Evolutionary conservation across 2,113 vertebrate genomes (phyloP), one percentile per base, ranked within the genome.

Genomic region (Laticauda laticaudata): DNA sequence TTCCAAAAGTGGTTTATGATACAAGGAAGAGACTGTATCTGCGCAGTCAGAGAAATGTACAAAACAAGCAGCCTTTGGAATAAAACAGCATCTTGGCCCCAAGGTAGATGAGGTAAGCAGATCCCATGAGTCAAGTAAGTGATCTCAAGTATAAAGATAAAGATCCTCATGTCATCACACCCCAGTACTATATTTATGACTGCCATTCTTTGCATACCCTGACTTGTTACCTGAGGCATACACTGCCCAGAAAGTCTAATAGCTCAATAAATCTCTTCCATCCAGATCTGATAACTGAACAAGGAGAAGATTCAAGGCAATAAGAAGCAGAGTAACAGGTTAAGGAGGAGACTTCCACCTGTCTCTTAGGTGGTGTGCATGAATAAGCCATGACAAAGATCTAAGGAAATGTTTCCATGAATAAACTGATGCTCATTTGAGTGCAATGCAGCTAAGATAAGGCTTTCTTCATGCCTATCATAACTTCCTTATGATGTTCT

Each of bases 91-190:
- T 45, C 24, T 69, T 56, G 89, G 89, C 23, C 34, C 2, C 18
- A 20, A 29, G 64, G 53, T 34, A 57, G 59, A 20, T 53, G 57
- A 34, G 55, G 24, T 14, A 87, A 86, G 51, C 57, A 34, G 89
- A 39, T 51, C 64, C 59, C 2, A 59, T 23, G 57, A 59, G 89
- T 56, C 92, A 87, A 48, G 34, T 56, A 59, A 88, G 85, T 11
- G 51, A 91, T 88, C 57, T 43, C 10, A 23, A 51, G 85, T 91
- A 91, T 93, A 93, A 91, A 91, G 89, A 91, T 48, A 93, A 93
- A 93, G 86, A 61, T 56, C 92, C 59, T 39, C 0, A 9, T 57
- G 90, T 91, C 92, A 88, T 91, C 85, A 11, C 92, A 88, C 91
- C 29, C 85, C 59, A 56, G 57, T 57, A 69, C 61, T 88, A 56